phyloP scores from a whole-genome alignment of 2,888 invertebrate genomes.

The Drosophila ezoana region DNA sequence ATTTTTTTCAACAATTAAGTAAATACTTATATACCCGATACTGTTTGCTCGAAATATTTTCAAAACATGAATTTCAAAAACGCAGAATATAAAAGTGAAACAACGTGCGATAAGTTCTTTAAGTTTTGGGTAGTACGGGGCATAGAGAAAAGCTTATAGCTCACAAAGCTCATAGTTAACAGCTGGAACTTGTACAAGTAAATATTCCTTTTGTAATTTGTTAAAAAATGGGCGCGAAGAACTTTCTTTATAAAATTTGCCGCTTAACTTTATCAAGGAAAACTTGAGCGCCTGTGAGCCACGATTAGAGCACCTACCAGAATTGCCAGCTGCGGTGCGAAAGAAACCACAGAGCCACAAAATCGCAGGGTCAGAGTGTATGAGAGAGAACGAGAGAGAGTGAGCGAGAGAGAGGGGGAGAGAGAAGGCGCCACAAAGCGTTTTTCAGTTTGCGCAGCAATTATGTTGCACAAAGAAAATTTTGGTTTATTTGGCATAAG shows the following conservation, averaged over 20 bases:
- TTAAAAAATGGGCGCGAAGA: slow-evolving; percentile 1
- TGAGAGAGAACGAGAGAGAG: no score
- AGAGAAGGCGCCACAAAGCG: slow-evolving; percentile 28
- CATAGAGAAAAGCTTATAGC: no score
- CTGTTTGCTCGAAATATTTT: no score
- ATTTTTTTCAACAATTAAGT: no score
- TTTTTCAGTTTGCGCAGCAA: slow-evolving; percentile 45
- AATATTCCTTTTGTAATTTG: background rate
- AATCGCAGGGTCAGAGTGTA: slow-evolving; percentile 13
- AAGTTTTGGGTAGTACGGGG: no score
- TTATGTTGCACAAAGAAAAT: slow-evolving; percentile 70
- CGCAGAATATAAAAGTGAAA: no score
- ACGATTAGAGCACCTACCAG: slow-evolving; percentile 65
- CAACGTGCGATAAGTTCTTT: no score
- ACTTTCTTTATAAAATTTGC: slow-evolving; percentile 5
- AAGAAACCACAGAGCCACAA: slow-evolving; percentile 22
- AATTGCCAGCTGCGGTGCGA: slow-evolving; percentile 34
- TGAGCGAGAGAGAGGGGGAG: background rate
- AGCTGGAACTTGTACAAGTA: no score
- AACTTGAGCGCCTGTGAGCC: slow-evolving; percentile 44
- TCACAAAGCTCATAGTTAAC: no score
- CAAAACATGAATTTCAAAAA: no score
- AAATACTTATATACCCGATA: no score
- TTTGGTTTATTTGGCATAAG: slow-evolving; percentile 58
- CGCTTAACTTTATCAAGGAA: background rate